Evolutionary conservation across 2,113 vertebrate genomes (phyloP), one percentile per base, ranked within the genome.

Genomic region (Prietella phreatophila): DNA sequence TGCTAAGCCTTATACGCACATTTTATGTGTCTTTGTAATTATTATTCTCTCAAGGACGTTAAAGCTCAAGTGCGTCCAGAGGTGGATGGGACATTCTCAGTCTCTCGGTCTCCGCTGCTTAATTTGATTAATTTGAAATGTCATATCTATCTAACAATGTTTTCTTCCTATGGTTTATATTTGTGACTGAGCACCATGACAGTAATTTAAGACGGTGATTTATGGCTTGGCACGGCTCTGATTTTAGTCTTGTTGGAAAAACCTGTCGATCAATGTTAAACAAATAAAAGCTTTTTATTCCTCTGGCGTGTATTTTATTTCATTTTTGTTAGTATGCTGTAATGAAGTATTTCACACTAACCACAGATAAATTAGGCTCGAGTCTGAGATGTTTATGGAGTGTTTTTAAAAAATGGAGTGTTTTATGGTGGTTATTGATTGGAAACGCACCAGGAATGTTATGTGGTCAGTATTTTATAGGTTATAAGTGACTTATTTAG

Each of bases 201-300:
- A 85, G 82, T 93, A 90, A 92, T 93, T 94, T 92, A 90, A 92
- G 89, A 90, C 90, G 82, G 86, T 93, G 93, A 94, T 94, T 93
- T 86, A 94, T 93, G 91, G 88, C 86, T 91, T 89, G 91, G 90
- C 84, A 91, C 89, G 82, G 61, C 85, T 92, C 86, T 91, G 22
- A 87, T 93, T 92, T 90, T 93, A 1, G 82, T 93, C 92, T 88
- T 91, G 87, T 92, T 91, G 88, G 89, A 91, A 91, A 91, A 92
- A 25, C 85, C 85, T 94, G 84, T 94, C 92, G 91, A 94, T 93
- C 90, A 89, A 94, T 94, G 92, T 94, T 93, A 92, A 93, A 91
- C 89, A 93, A 95, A 94, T 95, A 95, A 96, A 94, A 86, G 78
- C 88, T 85, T 86, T 92, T 91, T 90, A 87, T 86, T 92, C 92